Conservation (phyloP, 1,140 invertebrate species). For the Heliconius hewitsoni region DNA sequence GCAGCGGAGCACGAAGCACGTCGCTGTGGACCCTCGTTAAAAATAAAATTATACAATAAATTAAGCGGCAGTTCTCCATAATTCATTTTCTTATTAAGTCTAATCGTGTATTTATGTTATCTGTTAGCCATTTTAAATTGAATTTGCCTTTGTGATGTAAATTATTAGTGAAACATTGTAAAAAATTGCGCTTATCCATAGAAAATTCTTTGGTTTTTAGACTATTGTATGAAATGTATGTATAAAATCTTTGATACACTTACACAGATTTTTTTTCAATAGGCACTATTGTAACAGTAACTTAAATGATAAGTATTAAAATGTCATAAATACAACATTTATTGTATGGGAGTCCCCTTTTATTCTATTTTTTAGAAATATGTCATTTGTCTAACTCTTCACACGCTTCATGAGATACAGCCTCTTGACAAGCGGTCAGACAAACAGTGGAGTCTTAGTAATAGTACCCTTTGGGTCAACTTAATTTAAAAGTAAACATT, state of each 20-base stretch:
- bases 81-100: slow-evolving; percentile 45
- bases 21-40: slow-evolving; percentile 65
- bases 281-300: too few relatives aligned
- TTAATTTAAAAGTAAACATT: too few relatives aligned
- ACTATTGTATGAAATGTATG: neutral
- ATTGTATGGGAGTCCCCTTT: too few relatives aligned
- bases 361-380: too few relatives aligned
- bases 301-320: neutral
- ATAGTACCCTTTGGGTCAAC: too few relatives aligned
- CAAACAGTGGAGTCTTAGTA: too few relatives aligned
- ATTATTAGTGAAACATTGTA: neutral
- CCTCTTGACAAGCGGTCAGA: too few relatives aligned
- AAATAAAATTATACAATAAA: slow-evolving; percentile 66
- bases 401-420: too few relatives aligned
- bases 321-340: too few relatives aligned
- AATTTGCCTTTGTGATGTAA: slow-evolving; percentile 21
- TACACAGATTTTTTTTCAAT: neutral
- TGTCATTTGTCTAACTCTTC: too few relatives aligned
- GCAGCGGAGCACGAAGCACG: slow-evolving; percentile 60
- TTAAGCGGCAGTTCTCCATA: slow-evolving; percentile 51
- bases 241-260: neutral
- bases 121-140: slow-evolving; percentile 26
- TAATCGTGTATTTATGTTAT: slow-evolving; percentile 30
- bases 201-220: neutral
- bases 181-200: neutral